Evolutionary conservation across 2,797 vertebrate species (phyloP), one percentile per base, ranked within the genome.

Genomic region (Mus spretus): DNA sequence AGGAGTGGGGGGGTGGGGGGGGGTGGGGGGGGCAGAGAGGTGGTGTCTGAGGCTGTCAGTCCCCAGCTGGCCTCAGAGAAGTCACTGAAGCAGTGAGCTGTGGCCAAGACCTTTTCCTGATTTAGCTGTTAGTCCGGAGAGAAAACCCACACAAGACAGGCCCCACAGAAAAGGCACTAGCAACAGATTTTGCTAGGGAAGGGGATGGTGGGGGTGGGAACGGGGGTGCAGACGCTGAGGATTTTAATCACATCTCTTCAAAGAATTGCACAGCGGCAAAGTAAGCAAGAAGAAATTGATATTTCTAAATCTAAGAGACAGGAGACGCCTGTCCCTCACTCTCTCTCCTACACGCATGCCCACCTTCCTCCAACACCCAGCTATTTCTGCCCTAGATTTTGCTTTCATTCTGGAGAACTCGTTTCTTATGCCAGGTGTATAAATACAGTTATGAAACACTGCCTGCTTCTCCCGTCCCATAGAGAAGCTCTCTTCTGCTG

Each of bases 71-170:
- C 75, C 84, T 94, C 17, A 0, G 78, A 94, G 83, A 63, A 82
- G 86, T 93, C 90, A 65, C 89, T 26, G 80, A 88, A 96, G 92
- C 94, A 94, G 93, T 79, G 89, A 97, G 92, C 96, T 96, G 61
- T 72, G 67, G 90, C 89, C 93, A 94, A 85, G 95, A 65, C 91
- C 96, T 98, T 95, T 97, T 94, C 96, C 89, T 57, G 72, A 92
- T 94, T 91, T 94, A 59, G 67, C 92, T 80, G 82, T 84, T 85
- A 82, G 81, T 96, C 92, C 83, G 37, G 72, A 88, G 92, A 95
- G 94, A 94, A 97, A 94, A 88, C 28, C 75, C 83, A 91, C 89
- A 83, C 15, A 63, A 93, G 90, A 84, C 63, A 94, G 55, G 77
- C 89, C 91, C 89, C 90, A 63, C 7, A 81, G 79, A 83, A 63